Evolutionary conservation across 2,888 invertebrate genomes (phyloP).

Genomic region (Yponomeuta sedellus): DNA sequence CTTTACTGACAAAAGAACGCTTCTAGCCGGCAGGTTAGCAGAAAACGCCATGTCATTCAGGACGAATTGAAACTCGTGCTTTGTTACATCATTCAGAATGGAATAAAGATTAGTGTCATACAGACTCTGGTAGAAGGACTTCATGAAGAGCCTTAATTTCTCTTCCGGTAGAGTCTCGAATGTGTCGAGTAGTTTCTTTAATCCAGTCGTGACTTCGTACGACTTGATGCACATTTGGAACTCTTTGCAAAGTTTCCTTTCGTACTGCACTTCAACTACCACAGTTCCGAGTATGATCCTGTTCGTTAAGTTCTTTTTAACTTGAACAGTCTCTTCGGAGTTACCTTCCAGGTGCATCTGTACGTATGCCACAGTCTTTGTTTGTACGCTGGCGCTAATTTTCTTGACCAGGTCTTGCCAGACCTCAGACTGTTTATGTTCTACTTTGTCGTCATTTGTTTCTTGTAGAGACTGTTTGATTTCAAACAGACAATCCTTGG

Average conservation of each 20-base stretch:
- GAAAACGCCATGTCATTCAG: constrained; percentile 51
- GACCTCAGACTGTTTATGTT: constrained; percentile 29
- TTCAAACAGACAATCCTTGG: constrained; percentile 32
- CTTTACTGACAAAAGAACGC: constrained; percentile 34
- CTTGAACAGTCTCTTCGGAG: constrained; percentile 24
- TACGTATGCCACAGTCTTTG: constrained; percentile 31
- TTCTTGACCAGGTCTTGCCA: constrained; percentile 49
- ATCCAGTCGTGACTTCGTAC: constrained; percentile 36
- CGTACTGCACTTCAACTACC: constrained; percentile 41
- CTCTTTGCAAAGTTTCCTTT: constrained; percentile 39
- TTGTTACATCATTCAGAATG: constrained; percentile 34
- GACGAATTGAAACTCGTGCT: constrained; percentile 43
- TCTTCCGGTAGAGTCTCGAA: constrained; percentile 32
- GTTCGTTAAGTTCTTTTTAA: constrained; percentile 35
- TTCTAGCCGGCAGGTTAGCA: constrained; percentile 37
- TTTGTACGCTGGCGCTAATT: constrained; percentile 45
- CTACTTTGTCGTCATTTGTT: constrained; percentile 28
- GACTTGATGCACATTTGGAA: constrained; percentile 39
- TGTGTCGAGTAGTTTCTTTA: constrained; percentile 34
- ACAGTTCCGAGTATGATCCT: constrained; percentile 37
- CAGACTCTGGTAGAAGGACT: constrained; percentile 28
- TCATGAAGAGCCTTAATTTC: constrained; percentile 35
- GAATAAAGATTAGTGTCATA: constrained; percentile 38
- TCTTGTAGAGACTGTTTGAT: constrained; percentile 36
- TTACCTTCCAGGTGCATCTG: constrained; percentile 31